These are phyloP conservation scores for Halichondria panicea DNA, from an alignment of 37 sponge, comb jelly and placozoan genomes.

Conservation along the genomic window DNA sequence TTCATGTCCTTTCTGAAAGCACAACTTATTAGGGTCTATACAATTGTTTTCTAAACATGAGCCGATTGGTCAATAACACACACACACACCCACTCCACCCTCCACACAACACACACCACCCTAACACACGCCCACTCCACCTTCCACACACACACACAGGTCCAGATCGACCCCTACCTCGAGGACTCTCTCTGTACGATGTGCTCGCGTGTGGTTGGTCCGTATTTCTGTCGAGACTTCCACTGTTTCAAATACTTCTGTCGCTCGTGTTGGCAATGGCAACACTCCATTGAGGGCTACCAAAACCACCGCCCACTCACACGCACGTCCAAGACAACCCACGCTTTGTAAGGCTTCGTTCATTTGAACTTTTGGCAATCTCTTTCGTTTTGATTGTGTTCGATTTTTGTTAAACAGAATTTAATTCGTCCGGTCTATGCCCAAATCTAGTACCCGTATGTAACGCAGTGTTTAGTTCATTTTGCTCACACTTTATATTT, in stretches of 20 bases:
- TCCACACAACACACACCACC: no score
- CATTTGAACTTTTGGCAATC: no score
- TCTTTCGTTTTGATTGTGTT: neutral
- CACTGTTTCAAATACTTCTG: constrained; percentile 99
- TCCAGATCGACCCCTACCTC: constrained; percentile 98
- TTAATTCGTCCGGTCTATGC: no score
- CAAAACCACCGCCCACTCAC: constrained; percentile 88
- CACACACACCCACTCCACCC: no score
- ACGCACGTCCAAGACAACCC: constrained; percentile 76
- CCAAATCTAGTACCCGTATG: no score
- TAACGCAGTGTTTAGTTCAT: no score
- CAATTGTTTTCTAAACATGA: no score
- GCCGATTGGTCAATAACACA: no score
- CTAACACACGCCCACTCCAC: neutral
- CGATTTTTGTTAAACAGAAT: neutral
- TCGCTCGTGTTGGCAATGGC: constrained; percentile 98
- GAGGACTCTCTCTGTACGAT: constrained; percentile 95
- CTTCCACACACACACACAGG: constrained; percentile 32
- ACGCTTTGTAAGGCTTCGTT: constrained; percentile 29
- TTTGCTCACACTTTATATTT: no score
- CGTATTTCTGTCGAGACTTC: constrained; percentile 95
- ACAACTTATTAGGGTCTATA: no score
- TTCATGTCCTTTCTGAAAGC: neutral
- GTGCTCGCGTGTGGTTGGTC: constrained; percentile 90
- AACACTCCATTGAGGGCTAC: constrained; percentile 90